Conservation (phyloP, 2,113 vertebrate species). For the Myotis davidii region DNA sequence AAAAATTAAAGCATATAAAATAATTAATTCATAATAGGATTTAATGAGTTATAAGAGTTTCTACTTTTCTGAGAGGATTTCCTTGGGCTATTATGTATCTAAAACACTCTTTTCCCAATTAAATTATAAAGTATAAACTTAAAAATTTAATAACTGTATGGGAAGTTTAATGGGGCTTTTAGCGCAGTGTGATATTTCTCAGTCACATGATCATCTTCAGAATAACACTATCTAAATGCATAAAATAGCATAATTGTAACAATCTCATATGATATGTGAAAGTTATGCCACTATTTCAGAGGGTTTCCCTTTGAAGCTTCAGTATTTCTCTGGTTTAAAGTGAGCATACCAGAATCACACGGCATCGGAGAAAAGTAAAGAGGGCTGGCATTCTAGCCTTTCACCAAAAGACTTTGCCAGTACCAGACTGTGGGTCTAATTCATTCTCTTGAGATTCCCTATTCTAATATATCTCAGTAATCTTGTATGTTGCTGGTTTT, state of each 20-base stretch:
- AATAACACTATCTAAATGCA: neutral
- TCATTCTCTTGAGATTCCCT: conserved; percentile 6
- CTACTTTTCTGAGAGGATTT: neutral
- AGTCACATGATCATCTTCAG: neutral
- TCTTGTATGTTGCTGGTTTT: neutral
- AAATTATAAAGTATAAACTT: conserved; percentile 31
- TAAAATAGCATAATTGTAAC: neutral
- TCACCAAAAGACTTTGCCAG: neutral
- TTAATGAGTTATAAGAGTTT: neutral
- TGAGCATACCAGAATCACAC: neutral
- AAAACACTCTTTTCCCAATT: neutral
- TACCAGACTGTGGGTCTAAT: neutral
- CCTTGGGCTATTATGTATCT: neutral
- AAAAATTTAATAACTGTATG: neutral
- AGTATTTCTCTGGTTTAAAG: neutral
- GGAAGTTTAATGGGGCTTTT: neutral
- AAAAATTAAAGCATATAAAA: neutral
- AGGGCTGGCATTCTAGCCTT: neutral
- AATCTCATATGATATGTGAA: neutral
- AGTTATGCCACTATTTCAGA: neutral
- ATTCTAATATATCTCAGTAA: neutral
- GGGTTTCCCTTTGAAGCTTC: neutral
- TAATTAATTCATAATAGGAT: neutral
- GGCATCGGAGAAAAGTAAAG: neutral
- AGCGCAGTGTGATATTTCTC: neutral